A percentile compares a stretch with the other conserved stretches of the same genome.
Evolutionary conservation across 2,113 vertebrate species (phyloP).

Genomic region (Nymphicus hollandicus): DNA sequence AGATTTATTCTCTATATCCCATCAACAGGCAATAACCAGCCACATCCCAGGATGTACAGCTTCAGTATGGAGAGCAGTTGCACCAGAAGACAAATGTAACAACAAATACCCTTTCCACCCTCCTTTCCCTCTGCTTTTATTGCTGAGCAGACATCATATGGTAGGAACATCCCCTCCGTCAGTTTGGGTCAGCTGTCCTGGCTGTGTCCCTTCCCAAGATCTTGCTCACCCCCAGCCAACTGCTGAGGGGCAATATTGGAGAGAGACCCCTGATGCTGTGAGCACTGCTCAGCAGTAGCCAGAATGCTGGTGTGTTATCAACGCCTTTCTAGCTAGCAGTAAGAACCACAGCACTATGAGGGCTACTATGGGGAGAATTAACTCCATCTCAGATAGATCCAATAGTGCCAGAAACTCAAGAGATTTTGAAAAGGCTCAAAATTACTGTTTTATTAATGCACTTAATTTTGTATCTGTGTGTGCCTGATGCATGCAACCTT

Average conservation of each 20-base stretch:
- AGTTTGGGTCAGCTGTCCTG: neutral
- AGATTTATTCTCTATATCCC: neutral
- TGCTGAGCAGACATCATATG: neutral
- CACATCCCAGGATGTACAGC: rapidly evolving
- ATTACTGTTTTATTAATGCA: neutral
- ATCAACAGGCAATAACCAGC: neutral
- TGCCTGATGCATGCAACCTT: neutral
- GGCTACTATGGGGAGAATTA: neutral
- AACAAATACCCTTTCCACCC: rapidly evolving
- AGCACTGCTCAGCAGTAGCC: neutral
- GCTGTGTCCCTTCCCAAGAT: neutral
- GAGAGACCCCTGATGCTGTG: neutral
- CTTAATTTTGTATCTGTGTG: neutral
- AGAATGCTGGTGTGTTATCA: neutral
- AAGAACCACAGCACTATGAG: neutral
- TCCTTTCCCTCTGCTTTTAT: neutral
- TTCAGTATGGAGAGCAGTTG: rapidly evolving
- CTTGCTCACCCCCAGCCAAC: neutral
- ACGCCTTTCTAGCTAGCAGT: neutral
- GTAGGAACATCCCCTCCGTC: too few relatives aligned
- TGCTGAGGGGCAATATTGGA: neutral
- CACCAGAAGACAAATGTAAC: neutral
- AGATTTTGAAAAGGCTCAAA: neutral
- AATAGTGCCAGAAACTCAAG: neutral
- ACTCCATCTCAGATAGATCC: neutral